Conservation (phyloP, 1,140 invertebrate genomes). For the Drosophila tsacasi region DNA sequence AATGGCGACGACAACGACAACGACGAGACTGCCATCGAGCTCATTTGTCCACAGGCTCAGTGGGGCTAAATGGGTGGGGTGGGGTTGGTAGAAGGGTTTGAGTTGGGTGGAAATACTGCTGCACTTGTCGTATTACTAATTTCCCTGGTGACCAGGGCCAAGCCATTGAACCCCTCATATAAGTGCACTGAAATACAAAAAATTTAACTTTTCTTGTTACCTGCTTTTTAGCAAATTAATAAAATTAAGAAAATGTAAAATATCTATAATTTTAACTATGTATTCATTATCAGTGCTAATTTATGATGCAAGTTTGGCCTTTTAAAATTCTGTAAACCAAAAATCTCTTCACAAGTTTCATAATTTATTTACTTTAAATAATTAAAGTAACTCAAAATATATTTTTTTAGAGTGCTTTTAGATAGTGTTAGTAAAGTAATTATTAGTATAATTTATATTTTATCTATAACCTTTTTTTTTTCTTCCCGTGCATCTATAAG, state of each 20-base stretch:
- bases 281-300: no score
- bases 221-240: no score
- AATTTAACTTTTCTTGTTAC: neutral
- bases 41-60: constrained; percentile 66
- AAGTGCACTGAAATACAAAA: constrained; percentile 14
- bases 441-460: neutral
- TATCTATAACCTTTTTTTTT: neutral
- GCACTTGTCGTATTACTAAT: constrained; percentile 84
- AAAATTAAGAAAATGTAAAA: no score
- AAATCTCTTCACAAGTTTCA: no score
- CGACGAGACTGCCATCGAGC: constrained; percentile 55
- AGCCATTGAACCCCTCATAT: constrained; percentile 65
- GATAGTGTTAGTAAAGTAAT: neutral
- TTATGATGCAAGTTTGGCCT: no score
- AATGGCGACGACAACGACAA: constrained; percentile 57
- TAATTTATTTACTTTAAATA: no score
- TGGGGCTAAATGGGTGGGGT: neutral
- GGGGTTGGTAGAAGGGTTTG: neutral
- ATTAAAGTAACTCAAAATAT: neutral
- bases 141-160: constrained; percentile 77
- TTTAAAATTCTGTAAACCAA: no score
- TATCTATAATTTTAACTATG: no score
- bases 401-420: neutral
- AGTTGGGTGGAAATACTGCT: constrained; percentile 45
- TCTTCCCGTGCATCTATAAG: constrained; percentile 18